A percentile compares a stretch with the other conserved stretches of the same genome.
Conservation (phyloP, 2,797 vertebrate genomes). For the Sebastes hopkinsi region DNA sequence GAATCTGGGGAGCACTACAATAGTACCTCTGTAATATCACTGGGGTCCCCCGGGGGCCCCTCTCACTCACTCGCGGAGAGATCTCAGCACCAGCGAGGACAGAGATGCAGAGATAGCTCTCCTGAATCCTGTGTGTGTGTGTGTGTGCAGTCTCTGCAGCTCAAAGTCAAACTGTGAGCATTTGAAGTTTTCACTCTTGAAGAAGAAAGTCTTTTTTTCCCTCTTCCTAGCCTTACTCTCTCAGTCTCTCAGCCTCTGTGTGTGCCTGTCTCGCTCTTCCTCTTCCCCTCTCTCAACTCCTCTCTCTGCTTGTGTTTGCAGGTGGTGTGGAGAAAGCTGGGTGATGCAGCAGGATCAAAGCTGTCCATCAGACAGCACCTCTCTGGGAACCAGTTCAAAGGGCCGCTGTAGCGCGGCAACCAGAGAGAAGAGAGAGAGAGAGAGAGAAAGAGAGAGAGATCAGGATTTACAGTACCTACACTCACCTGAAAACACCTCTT, state of each 20-base stretch:
- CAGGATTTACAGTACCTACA: slow-evolving; percentile 38
- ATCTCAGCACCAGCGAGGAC: slow-evolving; percentile 27
- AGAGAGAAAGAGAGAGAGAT: slow-evolving; percentile 3
- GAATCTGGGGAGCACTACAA: slow-evolving; percentile 68
- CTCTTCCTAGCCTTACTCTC: not conserved
- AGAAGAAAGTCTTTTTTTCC: slow-evolving; percentile 30
- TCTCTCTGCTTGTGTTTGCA: slow-evolving; percentile 59
- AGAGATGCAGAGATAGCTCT: slow-evolving; percentile 29
- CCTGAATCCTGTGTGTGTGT: not conserved
- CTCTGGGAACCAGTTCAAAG: slow-evolving; percentile 98
- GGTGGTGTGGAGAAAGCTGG: slow-evolving; percentile 98
- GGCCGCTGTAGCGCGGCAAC: slow-evolving; percentile 88
- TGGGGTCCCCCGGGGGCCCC: slow-evolving; percentile 39
- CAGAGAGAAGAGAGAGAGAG: not conserved
- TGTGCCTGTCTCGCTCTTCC: slow-evolving; percentile 1
- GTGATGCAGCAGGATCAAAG: slow-evolving; percentile 94
- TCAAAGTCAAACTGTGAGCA: slow-evolving; percentile 55
- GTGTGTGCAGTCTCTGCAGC: slow-evolving; percentile 19
- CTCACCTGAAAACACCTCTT: slow-evolving; percentile 56
- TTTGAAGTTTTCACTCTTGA: slow-evolving; percentile 58
- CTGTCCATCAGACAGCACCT: slow-evolving; percentile 95
- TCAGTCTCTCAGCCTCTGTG: not conserved
- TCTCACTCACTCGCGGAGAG: slow-evolving; percentile 6
- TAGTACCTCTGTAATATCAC: slow-evolving; percentile 68
- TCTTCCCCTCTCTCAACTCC: slow-evolving; percentile 20